Base-by-base conservation (phyloP, 1,140 invertebrate species). In the Protaetia brevitarsis region DNA sequence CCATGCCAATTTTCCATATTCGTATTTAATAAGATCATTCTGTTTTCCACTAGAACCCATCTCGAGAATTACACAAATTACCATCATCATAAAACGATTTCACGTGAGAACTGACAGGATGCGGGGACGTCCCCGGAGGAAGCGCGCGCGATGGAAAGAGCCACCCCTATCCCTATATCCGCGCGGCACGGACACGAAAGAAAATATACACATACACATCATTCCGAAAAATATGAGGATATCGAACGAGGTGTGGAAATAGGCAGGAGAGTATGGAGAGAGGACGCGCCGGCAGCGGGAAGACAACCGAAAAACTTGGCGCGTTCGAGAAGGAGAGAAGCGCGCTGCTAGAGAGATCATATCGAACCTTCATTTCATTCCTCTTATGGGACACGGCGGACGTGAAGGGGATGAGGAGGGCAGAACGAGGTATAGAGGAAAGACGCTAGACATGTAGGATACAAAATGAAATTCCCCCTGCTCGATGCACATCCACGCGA, bases 381-480 rank as follows among this genome's bases (percentile, higher is more conserved):
- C 69, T 74, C 66, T 72, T 74, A 71, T 66, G 71, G 73, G 68
- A 70, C 63, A 45, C 23, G 16, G 41, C 23, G 13, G 41, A 45
- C 6, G 41, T 8, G 41, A 21, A 21, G 41, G 41, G 23, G 23
- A 21, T 19, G 41, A 45, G 23, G 16, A 45, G 41, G 41, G 16
- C 16, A 21, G 41, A 8, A 19, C 7, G n/a, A n/a, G n/a, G n/a
- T 13, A 21, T 64, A 56, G 64, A 57, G 67, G 64, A 65, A 60
- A 62, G 63, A 67, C 59, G 69, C 66, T 63, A 70, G 72, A 71
- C 68, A 72, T 72, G 72, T 73, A 72, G 72, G 73, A 76, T 76
- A 74, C 72, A 76, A 76, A 74, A 76, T 76, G 74, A 74, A 76
- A 76, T 76, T 74, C 74, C 69, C 74, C 71, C 68, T 70, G 67